These are phyloP conservation scores for Hydrocynus forskahlii DNA, from an alignment of 2,797 vertebrate species.

Conservation along the genomic window DNA sequence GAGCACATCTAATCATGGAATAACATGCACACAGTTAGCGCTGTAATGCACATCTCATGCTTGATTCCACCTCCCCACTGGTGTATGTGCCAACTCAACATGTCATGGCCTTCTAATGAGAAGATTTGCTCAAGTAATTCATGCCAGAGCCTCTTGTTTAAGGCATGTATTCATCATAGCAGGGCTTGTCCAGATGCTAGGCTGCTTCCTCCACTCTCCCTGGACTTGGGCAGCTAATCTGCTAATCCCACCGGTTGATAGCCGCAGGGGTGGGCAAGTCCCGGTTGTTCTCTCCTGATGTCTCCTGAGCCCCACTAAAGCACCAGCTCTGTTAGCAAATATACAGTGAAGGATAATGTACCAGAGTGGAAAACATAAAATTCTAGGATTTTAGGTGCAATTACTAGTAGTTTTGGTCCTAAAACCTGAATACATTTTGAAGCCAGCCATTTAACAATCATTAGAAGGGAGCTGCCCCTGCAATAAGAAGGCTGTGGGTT, in stretches of 20 bases:
- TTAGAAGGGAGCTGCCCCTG: too few relatives aligned
- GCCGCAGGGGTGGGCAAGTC: neutral
- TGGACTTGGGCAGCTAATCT: conserved; percentile 3
- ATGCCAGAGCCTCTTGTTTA: conserved; percentile 5
- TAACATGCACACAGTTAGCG: conserved; percentile 10
- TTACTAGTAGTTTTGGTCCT: too few relatives aligned
- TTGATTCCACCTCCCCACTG: neutral
- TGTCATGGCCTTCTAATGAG: conserved; percentile 1
- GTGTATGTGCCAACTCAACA: neutral
- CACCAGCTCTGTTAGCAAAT: too few relatives aligned
- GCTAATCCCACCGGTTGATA: neutral
- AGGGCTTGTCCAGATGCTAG: neutral
- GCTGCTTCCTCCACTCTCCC: neutral
- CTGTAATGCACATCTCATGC: conserved; percentile 7
- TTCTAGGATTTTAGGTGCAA: too few relatives aligned
- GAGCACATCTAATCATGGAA: conserved; percentile 14
- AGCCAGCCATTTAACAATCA: too few relatives aligned
- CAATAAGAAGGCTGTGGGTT: too few relatives aligned
- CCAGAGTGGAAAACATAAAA: too few relatives aligned
- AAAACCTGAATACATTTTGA: too few relatives aligned
- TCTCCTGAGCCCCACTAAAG: too few relatives aligned
- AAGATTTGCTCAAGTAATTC: conserved; percentile 1
- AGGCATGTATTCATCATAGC: conserved; percentile 28
- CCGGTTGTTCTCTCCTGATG: neutral
- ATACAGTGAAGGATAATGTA: too few relatives aligned